phyloP scores from a whole-genome alignment of 2,797 vertebrate genomes.

The Pseudomugil tenellus region DNA sequence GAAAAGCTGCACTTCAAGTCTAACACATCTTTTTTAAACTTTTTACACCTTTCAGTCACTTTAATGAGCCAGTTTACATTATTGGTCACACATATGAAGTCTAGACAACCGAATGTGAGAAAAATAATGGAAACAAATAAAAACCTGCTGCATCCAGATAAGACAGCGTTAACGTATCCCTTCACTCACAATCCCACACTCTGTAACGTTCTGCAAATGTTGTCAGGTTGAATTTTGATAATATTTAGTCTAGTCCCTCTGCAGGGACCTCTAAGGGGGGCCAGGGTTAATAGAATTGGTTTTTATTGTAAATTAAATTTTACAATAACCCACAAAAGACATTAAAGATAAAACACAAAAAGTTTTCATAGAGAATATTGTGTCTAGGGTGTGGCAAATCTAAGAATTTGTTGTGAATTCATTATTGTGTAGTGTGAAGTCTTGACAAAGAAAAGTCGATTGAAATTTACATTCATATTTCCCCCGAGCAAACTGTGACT shows the following conservation, averaged over 20 bases:
- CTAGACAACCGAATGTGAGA: too few relatives aligned
- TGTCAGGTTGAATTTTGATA: background rate
- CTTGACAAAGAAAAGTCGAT: constrained; percentile 20
- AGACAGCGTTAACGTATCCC: background rate
- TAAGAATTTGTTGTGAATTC: constrained; percentile 30
- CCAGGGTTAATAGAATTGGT: background rate
- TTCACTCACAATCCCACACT: too few relatives aligned
- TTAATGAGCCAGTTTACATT: too few relatives aligned
- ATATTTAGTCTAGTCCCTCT: background rate
- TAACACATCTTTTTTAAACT: too few relatives aligned
- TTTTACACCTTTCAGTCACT: too few relatives aligned
- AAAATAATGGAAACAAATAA: too few relatives aligned
- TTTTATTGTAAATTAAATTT: constrained; percentile 9
- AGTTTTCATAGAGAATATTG: constrained; percentile 3
- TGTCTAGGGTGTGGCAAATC: constrained; percentile 26
- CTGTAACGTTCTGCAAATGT: background rate
- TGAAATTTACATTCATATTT: constrained; percentile 31
- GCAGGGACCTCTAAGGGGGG: background rate
- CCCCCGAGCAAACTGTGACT: constrained; percentile 13
- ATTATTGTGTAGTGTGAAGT: constrained; percentile 18
- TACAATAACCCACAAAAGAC: background rate
- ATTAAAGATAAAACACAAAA: background rate
- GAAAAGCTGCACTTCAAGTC: too few relatives aligned
- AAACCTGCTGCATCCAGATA: background rate
- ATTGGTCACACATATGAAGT: too few relatives aligned